Evolutionary conservation across 2,888 invertebrate genomes (phyloP), one percentile per base, ranked within the genome.

Genomic region (Erebia aethiops): DNA sequence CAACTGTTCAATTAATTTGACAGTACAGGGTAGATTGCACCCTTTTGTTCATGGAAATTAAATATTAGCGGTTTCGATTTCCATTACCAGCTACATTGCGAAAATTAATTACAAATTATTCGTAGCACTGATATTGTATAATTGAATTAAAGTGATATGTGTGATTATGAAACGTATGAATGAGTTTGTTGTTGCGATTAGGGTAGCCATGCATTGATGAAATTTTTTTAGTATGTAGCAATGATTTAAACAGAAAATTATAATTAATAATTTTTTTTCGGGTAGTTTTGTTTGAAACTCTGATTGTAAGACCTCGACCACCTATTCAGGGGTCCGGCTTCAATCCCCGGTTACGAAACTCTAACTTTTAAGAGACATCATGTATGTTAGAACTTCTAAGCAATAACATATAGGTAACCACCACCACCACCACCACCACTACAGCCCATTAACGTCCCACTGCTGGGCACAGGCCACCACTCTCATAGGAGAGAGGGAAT

Each of bases 91-190:
- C n/a, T 16, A 10, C 16, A 60, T 16, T 41, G 21, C 7, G 49
- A 21, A 14, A 2, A 46, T 21, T 62, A 7, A 62, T 46, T 62
- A 21, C 49, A 62, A 62, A 54, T 60, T 41, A 61, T 62, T 21
- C 21, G 21, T 62, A 62, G 21, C 62, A 62, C 21, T 49, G 21
- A 21, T 10, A 69, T 21, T 51, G 35, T 61, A 35, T 46, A 64
- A 71, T 64, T 71, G 26, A 67, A 71, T 64, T 71, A 43, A 71
- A 21, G 58, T 71, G 68, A 65, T 68, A 65, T 46, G 16, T 63
- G 57, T 8, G 68, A 73, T 75, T 62, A 46, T 46, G 46, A 49
- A 46, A 18, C 62, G 21, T 57, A 21, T 26, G 21, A 57, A 14
- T 57, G 56, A 21, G 49, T 62, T 62, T 49, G 21, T 21, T 14